These are phyloP conservation scores for Corythornis vintsioides DNA, from an alignment of 2,113 vertebrate genomes.

Conservation along the genomic window DNA sequence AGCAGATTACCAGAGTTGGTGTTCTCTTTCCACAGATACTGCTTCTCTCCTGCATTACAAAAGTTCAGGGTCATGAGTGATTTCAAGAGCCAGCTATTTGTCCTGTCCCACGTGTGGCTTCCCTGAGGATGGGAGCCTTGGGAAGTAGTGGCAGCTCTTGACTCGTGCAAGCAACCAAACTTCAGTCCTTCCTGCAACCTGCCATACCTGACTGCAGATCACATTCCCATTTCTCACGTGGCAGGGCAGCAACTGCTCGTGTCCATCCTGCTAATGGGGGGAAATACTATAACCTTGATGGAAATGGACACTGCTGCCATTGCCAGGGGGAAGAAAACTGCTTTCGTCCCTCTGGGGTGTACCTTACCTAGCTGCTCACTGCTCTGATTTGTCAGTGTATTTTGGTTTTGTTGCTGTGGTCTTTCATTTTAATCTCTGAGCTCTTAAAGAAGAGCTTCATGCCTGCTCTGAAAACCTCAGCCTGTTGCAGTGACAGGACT, in stretches of 20 bases:
- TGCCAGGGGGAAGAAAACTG: background rate
- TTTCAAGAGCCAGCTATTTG: background rate
- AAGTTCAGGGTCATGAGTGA: background rate
- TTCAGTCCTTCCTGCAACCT: conserved; percentile 1
- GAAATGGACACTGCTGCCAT: conserved; percentile 17
- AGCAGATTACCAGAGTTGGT: background rate
- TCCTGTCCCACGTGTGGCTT: background rate
- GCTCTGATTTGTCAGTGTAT: conserved; percentile 38
- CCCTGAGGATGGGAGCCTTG: background rate
- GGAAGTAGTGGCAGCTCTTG: background rate
- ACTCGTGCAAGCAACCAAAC: rapidly evolving
- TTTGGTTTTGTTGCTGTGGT: conserved; percentile 46
- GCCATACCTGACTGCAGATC: conserved; percentile 30
- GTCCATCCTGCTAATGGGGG: background rate
- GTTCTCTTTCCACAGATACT: background rate
- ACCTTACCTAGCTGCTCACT: background rate
- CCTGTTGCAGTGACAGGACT: background rate
- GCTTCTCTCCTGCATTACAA: rapidly evolving
- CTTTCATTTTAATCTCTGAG: background rate
- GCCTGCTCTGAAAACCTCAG: background rate
- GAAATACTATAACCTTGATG: background rate
- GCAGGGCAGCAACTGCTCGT: conserved; percentile 46
- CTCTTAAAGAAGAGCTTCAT: background rate
- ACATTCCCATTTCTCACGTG: background rate
- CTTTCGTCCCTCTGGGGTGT: rapidly evolving